A percentile compares a stretch with the other conserved stretches of the same genome.
phyloP scores from a whole-genome alignment of 2,888 invertebrate species.

The Scotopteryx bipunctaria region DNA sequence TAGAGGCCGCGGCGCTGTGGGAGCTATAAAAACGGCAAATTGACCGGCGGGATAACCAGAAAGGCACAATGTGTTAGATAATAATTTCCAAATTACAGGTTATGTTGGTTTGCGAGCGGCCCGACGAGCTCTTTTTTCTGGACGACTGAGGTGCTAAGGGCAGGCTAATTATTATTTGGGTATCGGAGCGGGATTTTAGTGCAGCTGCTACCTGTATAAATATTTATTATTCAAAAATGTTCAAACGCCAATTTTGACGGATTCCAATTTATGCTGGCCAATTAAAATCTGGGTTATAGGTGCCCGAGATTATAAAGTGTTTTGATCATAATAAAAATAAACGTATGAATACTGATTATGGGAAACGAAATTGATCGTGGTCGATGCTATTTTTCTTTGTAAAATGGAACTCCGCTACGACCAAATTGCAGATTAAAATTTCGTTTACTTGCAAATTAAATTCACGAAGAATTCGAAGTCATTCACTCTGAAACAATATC shows the following conservation, averaged over 20 bases:
- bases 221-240: conserved; percentile 80
- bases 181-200: conserved; percentile 78
- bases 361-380: conserved; percentile 10
- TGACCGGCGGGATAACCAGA: conserved; percentile 84
- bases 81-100: conserved; percentile 84
- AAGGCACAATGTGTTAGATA: conserved; percentile 84
- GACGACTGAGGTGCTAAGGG: conserved; percentile 82
- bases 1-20: conserved; percentile 81
- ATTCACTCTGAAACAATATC: conserved; percentile 12
- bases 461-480: neutral
- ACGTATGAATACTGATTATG: conserved; percentile 26
- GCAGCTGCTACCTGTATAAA: conserved; percentile 84
- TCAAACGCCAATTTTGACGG: conserved; percentile 76
- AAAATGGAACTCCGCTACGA: neutral
- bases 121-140: conserved; percentile 73
- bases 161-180: conserved; percentile 83
- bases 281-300: conserved; percentile 45
- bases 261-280: conserved; percentile 65
- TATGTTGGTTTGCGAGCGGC: conserved; percentile 77
- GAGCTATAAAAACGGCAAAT: conserved; percentile 84
- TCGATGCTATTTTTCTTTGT: neutral
- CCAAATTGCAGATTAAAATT: neutral
- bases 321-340: conserved; percentile 26
- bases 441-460: neutral
- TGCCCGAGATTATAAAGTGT: conserved; percentile 33